Evolutionary conservation across 2,113 vertebrate species (phyloP).

Genomic region (Pleuronectes platessa): DNA sequence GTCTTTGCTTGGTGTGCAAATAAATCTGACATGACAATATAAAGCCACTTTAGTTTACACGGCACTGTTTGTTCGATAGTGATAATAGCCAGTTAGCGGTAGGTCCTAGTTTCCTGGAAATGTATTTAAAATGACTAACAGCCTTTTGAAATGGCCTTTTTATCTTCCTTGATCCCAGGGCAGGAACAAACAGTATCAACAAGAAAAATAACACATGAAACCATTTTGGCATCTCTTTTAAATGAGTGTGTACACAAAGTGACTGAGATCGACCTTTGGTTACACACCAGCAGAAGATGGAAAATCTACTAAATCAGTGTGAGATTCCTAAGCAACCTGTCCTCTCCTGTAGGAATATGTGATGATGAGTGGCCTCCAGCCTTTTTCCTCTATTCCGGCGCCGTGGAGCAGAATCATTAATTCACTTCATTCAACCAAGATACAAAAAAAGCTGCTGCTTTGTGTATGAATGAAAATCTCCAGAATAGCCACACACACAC

Average conservation of each 20-base stretch:
- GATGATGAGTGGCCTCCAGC: slow-evolving; percentile 37
- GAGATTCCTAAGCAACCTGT: slow-evolving; percentile 34
- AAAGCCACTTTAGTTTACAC: background rate
- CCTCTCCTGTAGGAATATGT: slow-evolving; percentile 16
- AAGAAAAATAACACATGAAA: slow-evolving; percentile 20
- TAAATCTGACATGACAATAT: background rate
- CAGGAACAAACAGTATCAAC: slow-evolving; percentile 10
- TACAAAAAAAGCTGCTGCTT: slow-evolving; percentile 29
- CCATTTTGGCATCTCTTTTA: slow-evolving; percentile 17
- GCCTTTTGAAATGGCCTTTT: slow-evolving; percentile 3
- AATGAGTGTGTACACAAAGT: slow-evolving; percentile 24
- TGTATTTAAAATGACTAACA: background rate
- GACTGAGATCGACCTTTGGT: slow-evolving; percentile 35
- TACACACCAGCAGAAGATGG: slow-evolving; percentile 33
- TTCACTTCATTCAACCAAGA: slow-evolving; percentile 52
- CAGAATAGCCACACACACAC: slow-evolving; percentile 10
- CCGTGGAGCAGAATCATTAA: slow-evolving; percentile 65
- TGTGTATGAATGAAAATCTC: slow-evolving; percentile 34
- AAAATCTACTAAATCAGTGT: slow-evolving; percentile 59
- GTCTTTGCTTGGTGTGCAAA: background rate
- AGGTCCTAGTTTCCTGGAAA: background rate
- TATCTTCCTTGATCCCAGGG: background rate
- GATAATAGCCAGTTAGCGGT: background rate
- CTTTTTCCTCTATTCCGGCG: slow-evolving; percentile 42
- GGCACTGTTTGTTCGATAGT: background rate